Conservation (phyloP, 2,113 vertebrate genomes). For the Eublepharis macularius region DNA sequence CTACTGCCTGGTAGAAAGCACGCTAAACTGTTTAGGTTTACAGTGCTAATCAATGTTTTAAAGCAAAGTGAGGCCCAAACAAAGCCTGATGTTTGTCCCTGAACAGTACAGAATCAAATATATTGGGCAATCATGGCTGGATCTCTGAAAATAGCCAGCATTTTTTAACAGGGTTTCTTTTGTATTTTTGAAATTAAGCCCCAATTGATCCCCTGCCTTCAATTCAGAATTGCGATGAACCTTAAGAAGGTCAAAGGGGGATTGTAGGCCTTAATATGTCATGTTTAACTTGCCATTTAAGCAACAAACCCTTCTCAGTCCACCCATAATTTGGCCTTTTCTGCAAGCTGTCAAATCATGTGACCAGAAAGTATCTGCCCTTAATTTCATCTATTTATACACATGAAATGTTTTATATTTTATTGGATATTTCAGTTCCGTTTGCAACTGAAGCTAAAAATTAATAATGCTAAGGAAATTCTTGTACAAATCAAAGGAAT, state of each 20-base stretch:
- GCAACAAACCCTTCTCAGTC: not conserved
- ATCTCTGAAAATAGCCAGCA: not conserved
- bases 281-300: constrained; percentile 6
- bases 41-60: not conserved
- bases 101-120: not conserved
- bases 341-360: not conserved
- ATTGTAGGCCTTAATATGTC: not conserved
- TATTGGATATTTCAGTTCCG: constrained; percentile 16
- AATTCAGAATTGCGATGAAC: not conserved
- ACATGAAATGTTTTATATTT: constrained; percentile 17
- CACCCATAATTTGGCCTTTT: constrained; percentile 10
- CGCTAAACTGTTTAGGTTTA: not conserved
- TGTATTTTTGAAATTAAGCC: not conserved
- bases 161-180: not conserved
- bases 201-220: not conserved
- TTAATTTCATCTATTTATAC: constrained; percentile 28
- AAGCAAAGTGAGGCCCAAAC: not conserved
- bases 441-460: constrained; percentile 49
- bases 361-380: not conserved
- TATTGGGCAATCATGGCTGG: not conserved
- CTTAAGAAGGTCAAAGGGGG: not conserved
- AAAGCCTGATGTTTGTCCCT: not conserved
- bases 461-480: constrained; percentile 32
- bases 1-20: not conserved
- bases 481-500: constrained; percentile 42